Conservation (phyloP, 2,888 invertebrate species). For the Drosophila seclusa region DNA sequence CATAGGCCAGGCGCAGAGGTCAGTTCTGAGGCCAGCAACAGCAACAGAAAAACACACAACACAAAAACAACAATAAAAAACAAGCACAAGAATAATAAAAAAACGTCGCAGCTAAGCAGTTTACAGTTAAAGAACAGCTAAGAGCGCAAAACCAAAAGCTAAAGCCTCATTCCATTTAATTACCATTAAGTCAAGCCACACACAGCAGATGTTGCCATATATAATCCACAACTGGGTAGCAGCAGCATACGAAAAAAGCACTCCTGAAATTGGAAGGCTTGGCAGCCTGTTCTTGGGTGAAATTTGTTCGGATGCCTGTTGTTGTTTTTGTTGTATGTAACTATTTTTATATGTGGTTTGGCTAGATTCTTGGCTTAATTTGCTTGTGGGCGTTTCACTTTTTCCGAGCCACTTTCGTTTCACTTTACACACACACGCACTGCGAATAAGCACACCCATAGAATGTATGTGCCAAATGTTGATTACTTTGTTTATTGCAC, state of each 20-base stretch:
- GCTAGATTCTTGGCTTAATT: constrained; percentile 73
- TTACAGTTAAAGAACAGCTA: constrained; percentile 63
- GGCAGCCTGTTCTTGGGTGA: constrained; percentile 79
- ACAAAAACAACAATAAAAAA: constrained; percentile 11
- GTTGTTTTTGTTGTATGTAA: constrained; percentile 37
- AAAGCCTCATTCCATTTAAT: constrained; percentile 66
- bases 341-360: constrained; percentile 73
- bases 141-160: constrained; percentile 33
- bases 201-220: constrained; percentile 35
- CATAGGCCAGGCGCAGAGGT: constrained; percentile 59
- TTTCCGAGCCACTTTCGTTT: constrained; percentile 75
- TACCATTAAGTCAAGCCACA: constrained; percentile 67
- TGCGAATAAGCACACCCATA: constrained; percentile 1
- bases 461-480: constrained; percentile 30
- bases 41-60: not conserved
- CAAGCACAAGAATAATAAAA: not conserved
- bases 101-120: constrained; percentile 60
- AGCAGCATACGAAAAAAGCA: constrained; percentile 10
- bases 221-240: constrained; percentile 49
- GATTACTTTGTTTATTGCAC: constrained; percentile 49
- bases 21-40: constrained; percentile 65
- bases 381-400: constrained; percentile 76
- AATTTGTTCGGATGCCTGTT: constrained; percentile 52
- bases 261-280: constrained; percentile 56
- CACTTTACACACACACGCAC: constrained; percentile 44